Percentiles rank a stretch among this genome's conserved stretches.
phyloP scores from a whole-genome alignment of 2,113 vertebrate genomes.

The Petrocephalus zakoni region DNA sequence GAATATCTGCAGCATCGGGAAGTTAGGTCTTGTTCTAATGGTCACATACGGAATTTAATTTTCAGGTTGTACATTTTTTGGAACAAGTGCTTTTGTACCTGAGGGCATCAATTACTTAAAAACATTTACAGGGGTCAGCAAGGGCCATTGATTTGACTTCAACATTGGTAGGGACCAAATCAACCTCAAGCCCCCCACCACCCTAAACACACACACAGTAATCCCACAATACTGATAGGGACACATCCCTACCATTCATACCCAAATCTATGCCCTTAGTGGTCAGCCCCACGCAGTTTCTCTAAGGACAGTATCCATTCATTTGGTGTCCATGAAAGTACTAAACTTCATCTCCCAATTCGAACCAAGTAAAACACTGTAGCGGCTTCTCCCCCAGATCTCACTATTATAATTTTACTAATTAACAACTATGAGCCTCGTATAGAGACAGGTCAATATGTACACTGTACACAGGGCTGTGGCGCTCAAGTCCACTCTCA shows the following conservation, averaged over 20 bases:
- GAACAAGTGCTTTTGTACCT: not conserved
- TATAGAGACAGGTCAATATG: too few species aligned
- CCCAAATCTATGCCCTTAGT: not conserved
- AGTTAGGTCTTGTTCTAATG: not conserved
- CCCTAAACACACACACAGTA: not conserved
- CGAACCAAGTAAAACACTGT: too few species aligned
- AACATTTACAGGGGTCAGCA: not conserved
- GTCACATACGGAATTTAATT: not conserved
- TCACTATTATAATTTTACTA: too few species aligned
- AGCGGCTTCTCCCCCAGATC: too few species aligned
- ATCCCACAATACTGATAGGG: not conserved
- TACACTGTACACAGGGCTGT: too few species aligned
- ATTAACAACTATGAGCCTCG: not conserved
- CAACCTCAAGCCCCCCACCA: not conserved
- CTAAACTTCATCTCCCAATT: too few species aligned
- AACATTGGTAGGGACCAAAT: not conserved
- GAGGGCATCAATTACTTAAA: not conserved
- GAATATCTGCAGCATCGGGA: not conserved
- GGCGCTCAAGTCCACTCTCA: too few species aligned
- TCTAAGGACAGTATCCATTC: not conserved
- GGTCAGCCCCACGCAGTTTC: not conserved
- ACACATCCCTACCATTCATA: not conserved
- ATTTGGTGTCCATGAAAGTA: not conserved
- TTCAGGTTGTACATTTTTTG: slow-evolving; percentile 4
- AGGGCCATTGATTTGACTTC: not conserved